These are phyloP conservation scores for Limosa lapponica DNA, from an alignment of 2,797 vertebrate genomes.

Conservation along the genomic window DNA sequence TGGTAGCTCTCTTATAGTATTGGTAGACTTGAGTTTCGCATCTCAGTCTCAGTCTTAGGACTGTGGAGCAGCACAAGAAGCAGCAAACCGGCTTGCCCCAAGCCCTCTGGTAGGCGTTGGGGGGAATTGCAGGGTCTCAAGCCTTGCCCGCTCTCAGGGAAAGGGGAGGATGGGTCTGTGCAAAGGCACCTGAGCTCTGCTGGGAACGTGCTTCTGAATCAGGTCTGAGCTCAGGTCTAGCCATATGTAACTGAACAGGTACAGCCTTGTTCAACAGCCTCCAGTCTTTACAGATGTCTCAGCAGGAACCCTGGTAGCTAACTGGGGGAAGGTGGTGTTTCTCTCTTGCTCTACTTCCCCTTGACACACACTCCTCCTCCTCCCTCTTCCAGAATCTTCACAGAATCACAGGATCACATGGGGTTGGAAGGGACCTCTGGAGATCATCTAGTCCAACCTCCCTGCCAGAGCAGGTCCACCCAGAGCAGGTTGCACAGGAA, in stretches of 20 bases:
- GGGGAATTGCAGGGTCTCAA: too few species aligned
- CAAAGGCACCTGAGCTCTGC: not conserved
- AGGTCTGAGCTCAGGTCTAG: not conserved
- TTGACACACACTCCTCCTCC: not conserved
- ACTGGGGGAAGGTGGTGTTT: not conserved
- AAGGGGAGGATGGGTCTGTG: not conserved
- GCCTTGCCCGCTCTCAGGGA: not conserved
- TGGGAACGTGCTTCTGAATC: not conserved
- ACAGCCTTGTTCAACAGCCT: not conserved
- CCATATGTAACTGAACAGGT: rapidly evolving
- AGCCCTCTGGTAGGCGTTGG: rapidly evolving
- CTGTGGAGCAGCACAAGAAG: not conserved
- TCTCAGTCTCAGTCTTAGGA: not conserved
- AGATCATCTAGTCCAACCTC: too few species aligned
- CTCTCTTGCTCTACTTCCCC: not conserved
- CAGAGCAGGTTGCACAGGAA: too few species aligned
- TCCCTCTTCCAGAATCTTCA: not conserved
- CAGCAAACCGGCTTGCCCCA: not conserved
- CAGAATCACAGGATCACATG: too few species aligned
- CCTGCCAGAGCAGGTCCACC: too few species aligned
- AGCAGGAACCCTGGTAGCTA: not conserved
- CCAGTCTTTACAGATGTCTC: not conserved
- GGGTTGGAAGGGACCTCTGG: too few species aligned
- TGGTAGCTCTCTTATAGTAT: not conserved
- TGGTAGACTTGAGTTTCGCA: not conserved